Evolutionary conservation across 37 sponge, comb jelly and placozoan genomes (phyloP), one percentile per base, ranked within the genome.

Genomic region (Hexactinellida sp.): DNA sequence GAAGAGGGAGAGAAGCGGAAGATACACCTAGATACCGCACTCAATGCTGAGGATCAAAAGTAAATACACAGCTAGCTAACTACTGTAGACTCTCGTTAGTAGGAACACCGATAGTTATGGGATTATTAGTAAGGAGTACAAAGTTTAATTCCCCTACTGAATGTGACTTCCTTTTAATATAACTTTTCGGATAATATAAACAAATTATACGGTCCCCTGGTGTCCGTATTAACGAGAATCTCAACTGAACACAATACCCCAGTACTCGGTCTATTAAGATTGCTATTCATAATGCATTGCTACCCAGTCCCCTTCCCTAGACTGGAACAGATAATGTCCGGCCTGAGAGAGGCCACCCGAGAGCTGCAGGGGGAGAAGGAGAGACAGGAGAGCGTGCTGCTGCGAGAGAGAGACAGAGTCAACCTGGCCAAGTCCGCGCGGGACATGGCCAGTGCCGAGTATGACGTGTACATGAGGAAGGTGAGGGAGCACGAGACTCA

Each of bases 281-380:
- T n/a, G n/a, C n/a, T n/a, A n/a, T n/a, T n/a, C n/a, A n/a, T n/a
- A n/a, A n/a, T n/a, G n/a, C n/a, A n/a, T n/a, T n/a, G n/a, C n/a
- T n/a, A n/a, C n/a, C n/a, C n/a, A n/a, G n/a, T n/a, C n/a, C n/a
- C n/a, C n/a, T n/a, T n/a, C n/a, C n/a, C n/a, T 36, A 39, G 63
- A 37, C 41, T 38, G 37, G 38, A 25, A 0, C 24, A 19, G 7
- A 28, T 82, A 36, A 19, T n/a, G 85, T 55, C 82, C 89, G 91
- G 92, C 85, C 83, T 95, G n/a, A 91, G 86, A 83, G 85, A 82
- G 38, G 93, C 92, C 38, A 95, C 96, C 28, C 38, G 86, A 38
- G 93, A 71, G 0, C 92, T 93, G 16, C 96, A 93, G 55, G 82
- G 71, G n/a, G 96, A 95, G 82, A 95, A 95, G 88, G 96, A 95